Base-by-base conservation (phyloP, 2,888 invertebrate species). In the Kryphioiulus occultus region DNA sequence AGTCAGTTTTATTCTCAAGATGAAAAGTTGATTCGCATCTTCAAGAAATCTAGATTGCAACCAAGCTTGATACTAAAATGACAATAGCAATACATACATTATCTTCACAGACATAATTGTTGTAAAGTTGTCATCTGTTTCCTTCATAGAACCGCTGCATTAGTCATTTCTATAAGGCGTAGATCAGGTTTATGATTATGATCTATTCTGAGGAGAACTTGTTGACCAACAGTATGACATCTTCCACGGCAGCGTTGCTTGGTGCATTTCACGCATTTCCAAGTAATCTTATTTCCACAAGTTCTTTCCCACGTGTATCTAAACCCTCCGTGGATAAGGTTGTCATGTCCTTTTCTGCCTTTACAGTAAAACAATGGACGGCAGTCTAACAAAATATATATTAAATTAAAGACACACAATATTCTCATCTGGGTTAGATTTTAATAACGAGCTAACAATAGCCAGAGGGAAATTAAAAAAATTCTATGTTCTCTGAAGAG, bases 211-310 rank as follows among this genome's bases (percentile, higher is more conserved):
- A 78, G 30, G 30, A 30, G 30, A 78, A 85, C 39, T 85, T 85
- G 39, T 22, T 85, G 39, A n/a, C 26, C 44, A 85, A 85, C 22
- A 10, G 85, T 85, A 85, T 85, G 85, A 39, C 85, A 85, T 85
- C 85, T 85, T 39, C 85, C 85, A 42, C 42, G 85, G 26, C 85
- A 85, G n/a, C 44, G 39, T 39, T 85, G 39, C 15, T 85, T 85
- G 39, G 42, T 85, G 26, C 44, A 85, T 44, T 85, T 85, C 22
- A 85, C 44, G 85, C 85, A 85, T 42, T 26, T 85, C 85, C 85
- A 85, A 19, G 30, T 78, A 78, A 30, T 26, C 17, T 78, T 78
- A 78, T 78, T 78, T 12, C 78, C 78, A 30, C 78, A 30, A 30
- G 15, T 15, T 3, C 15, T 78, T 78, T 78, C 78, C 78, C 26